Percentiles rank a stretch among this genome's conserved stretches.
These are phyloP conservation scores for Chalcosyrphus nemorum DNA, from an alignment of 2,888 invertebrate genomes.

Conservation along the genomic window DNA sequence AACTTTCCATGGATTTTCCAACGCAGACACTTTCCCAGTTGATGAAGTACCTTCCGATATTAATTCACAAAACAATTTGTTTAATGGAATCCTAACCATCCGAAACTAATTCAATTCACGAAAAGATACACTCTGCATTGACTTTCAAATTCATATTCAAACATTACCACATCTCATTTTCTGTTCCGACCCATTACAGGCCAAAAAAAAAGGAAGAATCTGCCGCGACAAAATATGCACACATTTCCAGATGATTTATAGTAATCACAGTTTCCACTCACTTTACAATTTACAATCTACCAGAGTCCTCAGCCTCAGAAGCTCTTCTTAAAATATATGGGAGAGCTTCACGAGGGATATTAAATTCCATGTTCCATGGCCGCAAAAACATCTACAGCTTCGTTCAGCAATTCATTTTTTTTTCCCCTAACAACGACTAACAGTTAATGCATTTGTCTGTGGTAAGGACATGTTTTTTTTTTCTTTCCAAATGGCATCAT, in stretches of 20 bases:
- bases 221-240: slow-evolving; percentile 60
- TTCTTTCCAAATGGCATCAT: slow-evolving; percentile 40
- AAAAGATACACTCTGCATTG: slow-evolving; percentile 20
- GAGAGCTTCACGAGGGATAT: slow-evolving; percentile 10
- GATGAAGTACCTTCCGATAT: slow-evolving; percentile 8
- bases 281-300: slow-evolving; percentile 55
- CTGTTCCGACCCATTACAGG: not conserved
- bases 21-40: not conserved
- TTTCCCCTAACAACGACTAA: slow-evolving; percentile 29
- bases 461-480: slow-evolving; percentile 39
- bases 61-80: slow-evolving; percentile 52
- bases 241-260: slow-evolving; percentile 64
- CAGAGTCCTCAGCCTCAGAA: not conserved
- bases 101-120: slow-evolving; percentile 47
- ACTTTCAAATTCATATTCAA: slow-evolving; percentile 41
- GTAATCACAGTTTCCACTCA: slow-evolving; percentile 67
- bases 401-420: slow-evolving; percentile 25
- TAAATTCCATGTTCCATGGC: slow-evolving; percentile 18
- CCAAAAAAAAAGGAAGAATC: not conserved
- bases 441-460: slow-evolving; percentile 60
- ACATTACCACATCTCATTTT: slow-evolving; percentile 43
- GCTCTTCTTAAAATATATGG: slow-evolving; percentile 32
- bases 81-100: slow-evolving; percentile 53
- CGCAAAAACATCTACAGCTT: slow-evolving; percentile 14
- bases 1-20: not conserved